phyloP scores from a whole-genome alignment of 64 coral and sea anemone species.

The Pachyseris speciosa region DNA sequence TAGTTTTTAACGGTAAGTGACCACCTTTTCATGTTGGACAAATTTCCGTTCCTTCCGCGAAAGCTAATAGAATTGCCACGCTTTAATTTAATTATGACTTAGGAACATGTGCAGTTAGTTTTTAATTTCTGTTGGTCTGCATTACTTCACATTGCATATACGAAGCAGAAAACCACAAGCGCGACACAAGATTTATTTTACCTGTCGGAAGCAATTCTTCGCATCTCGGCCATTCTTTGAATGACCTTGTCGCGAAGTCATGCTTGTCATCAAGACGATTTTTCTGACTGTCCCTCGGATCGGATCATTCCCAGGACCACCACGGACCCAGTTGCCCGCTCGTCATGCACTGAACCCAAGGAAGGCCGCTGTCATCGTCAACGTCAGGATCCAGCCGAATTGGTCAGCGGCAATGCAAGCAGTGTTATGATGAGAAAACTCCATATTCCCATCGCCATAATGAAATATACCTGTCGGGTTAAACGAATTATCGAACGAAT shows the following conservation, averaged over 20 bases:
- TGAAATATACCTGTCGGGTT: neutral
- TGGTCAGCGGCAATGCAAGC: constrained; percentile 2
- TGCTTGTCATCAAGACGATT: neutral
- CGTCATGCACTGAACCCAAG: neutral
- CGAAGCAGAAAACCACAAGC: too few species aligned
- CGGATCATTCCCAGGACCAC: constrained; percentile 29
- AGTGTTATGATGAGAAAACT: constrained; percentile 6
- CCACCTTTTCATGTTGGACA: too few species aligned
- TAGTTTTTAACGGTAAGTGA: too few species aligned
- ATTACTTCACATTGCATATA: too few species aligned
- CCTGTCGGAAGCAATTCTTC: neutral
- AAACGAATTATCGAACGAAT: neutral
- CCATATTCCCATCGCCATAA: neutral
- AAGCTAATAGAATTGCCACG: too few species aligned
- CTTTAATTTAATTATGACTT: too few species aligned
- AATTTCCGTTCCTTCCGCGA: too few species aligned
- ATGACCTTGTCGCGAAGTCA: neutral
- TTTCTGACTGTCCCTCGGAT: neutral
- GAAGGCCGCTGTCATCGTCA: constrained; percentile 26
- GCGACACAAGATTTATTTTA: neutral
- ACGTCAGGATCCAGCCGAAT: neutral
- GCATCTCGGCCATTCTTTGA: constrained; percentile 21
- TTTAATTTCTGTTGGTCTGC: too few species aligned
- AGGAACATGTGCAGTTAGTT: too few species aligned
- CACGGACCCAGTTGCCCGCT: neutral